A percentile compares a stretch with the other conserved stretches of the same genome.
Evolutionary conservation across 2,797 vertebrate genomes (phyloP).

Genomic region (Hippoglossus hippoglossus): DNA sequence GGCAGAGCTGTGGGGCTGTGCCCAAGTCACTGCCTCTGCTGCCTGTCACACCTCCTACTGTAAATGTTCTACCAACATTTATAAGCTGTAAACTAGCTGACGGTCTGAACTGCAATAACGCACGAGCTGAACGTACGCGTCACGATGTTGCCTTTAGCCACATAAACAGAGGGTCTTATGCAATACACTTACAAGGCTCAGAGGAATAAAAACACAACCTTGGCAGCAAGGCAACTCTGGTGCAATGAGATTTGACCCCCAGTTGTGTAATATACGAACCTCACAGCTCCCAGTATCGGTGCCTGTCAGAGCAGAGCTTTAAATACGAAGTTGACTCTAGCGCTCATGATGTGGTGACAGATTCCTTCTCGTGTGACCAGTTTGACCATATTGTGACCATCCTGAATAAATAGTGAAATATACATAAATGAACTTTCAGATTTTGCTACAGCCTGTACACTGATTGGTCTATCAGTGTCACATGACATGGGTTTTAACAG

Average conservation of each 20-base stretch:
- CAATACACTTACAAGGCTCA: conserved; percentile 36
- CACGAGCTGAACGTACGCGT: conserved; percentile 19
- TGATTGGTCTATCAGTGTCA: no score
- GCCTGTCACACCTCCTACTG: background rate
- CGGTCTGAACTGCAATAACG: conserved; percentile 12
- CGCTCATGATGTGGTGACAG: background rate
- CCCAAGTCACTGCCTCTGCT: conserved; percentile 12
- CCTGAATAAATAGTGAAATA: background rate
- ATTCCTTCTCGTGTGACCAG: background rate
- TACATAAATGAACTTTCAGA: background rate
- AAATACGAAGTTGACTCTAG: background rate
- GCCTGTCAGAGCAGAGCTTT: conserved; percentile 35
- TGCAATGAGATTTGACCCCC: conserved; percentile 63
- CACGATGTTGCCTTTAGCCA: conserved; percentile 31
- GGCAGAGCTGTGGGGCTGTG: background rate
- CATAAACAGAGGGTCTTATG: conserved; percentile 50
- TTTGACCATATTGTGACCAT: background rate
- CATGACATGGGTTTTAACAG: no score
- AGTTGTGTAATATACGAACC: conserved; percentile 64
- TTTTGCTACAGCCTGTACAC: no score
- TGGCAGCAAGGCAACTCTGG: conserved; percentile 51
- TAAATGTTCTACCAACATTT: conserved; percentile 12
- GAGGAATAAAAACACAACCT: conserved; percentile 45
- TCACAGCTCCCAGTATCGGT: conserved; percentile 22
- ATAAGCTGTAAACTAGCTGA: background rate